phyloP scores from a whole-genome alignment of 2,113 vertebrate species.

The Lipotes vexillifer region DNA sequence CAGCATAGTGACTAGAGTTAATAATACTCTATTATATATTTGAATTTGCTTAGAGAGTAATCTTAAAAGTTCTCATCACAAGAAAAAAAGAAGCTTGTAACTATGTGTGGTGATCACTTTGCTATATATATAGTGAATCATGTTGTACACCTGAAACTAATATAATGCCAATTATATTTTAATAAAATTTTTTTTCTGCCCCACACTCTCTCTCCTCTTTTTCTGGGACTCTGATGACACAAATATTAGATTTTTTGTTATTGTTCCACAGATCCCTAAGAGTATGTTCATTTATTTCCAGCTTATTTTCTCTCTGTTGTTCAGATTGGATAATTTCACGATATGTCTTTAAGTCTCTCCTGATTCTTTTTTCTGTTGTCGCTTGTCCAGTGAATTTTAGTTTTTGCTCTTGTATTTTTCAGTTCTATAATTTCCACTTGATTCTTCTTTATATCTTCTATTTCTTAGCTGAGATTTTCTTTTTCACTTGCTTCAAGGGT shows the following conservation, averaged over 20 bases:
- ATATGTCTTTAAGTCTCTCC: background rate
- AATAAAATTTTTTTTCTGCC: background rate
- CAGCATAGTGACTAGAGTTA: accelerated
- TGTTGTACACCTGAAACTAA: accelerated
- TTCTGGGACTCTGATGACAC: background rate
- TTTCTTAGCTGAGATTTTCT: background rate
- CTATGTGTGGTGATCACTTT: background rate
- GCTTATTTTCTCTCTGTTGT: background rate
- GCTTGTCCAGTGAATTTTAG: no score
- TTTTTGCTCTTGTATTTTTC: background rate
- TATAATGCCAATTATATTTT: accelerated
- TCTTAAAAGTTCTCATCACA: background rate
- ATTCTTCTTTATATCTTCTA: background rate
- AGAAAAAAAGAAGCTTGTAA: no score
- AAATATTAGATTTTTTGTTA: background rate
- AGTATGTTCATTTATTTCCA: background rate
- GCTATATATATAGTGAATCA: accelerated
- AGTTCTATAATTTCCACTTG: background rate
- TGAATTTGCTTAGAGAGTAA: background rate
- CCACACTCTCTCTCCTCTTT: background rate
- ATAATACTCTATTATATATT: accelerated
- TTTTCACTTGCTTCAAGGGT: background rate
- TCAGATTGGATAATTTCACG: background rate
- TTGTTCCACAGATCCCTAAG: background rate
- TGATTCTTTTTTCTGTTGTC: background rate